These are phyloP conservation scores for Thelaira solivaga DNA, from an alignment of 2,888 invertebrate species.

Conservation along the genomic window DNA sequence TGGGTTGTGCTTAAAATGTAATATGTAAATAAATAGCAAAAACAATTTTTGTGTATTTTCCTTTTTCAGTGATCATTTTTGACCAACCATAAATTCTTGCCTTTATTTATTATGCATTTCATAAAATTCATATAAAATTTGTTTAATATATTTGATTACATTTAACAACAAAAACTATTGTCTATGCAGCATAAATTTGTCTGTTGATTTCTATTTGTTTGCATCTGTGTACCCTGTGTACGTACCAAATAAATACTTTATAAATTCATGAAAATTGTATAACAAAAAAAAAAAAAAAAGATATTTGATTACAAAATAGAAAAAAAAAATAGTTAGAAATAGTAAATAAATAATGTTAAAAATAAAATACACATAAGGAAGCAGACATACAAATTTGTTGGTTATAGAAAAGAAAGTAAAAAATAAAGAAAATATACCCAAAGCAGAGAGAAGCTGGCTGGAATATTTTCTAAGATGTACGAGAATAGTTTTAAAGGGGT, in stretches of 20 bases:
- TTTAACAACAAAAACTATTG: constrained; percentile 1
- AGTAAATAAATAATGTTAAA: background rate
- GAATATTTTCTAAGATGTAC: constrained; percentile 1
- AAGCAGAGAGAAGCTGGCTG: no score
- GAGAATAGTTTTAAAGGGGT: background rate
- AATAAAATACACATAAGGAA: constrained; percentile 8
- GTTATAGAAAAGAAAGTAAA: background rate
- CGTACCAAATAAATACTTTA: background rate
- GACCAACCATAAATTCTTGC: background rate
- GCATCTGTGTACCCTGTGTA: background rate
- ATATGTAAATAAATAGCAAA: no score
- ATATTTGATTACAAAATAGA: background rate
- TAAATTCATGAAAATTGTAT: constrained; percentile 5
- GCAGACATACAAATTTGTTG: constrained; percentile 13
- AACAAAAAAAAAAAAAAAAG: background rate
- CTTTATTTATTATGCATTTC: constrained; percentile 1
- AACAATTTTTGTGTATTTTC: no score
- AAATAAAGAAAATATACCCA: background rate
- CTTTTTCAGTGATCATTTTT: background rate
- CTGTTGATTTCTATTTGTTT: constrained; percentile 15
- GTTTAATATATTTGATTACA: constrained; percentile 31
- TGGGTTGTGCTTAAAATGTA: no score
- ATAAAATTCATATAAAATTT: constrained; percentile 30
- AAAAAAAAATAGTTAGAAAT: background rate
- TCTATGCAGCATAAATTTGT: constrained; percentile 37